phyloP scores from a whole-genome alignment of 2,113 vertebrate genomes.

The Corynorhinus townsendii region DNA sequence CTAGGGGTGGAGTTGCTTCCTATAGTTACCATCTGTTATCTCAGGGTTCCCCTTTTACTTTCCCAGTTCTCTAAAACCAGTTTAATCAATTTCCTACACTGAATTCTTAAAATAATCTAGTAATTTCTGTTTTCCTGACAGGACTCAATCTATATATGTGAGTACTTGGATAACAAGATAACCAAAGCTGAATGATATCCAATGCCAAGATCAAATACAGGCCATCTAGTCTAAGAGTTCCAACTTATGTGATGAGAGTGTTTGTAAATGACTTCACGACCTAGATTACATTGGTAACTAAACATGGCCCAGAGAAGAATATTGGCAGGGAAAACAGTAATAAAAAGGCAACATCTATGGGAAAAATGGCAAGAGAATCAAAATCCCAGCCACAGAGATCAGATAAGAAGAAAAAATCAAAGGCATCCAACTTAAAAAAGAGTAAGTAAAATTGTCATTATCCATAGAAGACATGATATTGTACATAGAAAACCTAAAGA shows the following conservation, averaged over 20 bases:
- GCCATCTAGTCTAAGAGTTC: not conserved
- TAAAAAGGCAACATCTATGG: not conserved
- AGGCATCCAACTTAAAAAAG: too few species aligned
- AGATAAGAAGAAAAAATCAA: too few species aligned
- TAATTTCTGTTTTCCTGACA: not conserved
- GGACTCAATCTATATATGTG: not conserved
- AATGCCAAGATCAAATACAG: not conserved
- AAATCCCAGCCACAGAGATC: not conserved
- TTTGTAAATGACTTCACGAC: not conserved
- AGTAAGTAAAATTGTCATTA: too few species aligned
- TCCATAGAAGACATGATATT: too few species aligned
- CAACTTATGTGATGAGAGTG: not conserved
- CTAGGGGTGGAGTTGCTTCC: not conserved
- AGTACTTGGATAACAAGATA: not conserved
- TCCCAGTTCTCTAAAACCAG: not conserved
- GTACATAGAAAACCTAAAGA: too few species aligned
- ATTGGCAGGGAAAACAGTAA: not conserved
- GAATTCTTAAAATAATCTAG: constrained; percentile 28
- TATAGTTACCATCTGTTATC: not conserved
- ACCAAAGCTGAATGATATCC: not conserved
- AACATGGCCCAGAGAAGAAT: not conserved
- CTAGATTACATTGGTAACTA: not conserved
- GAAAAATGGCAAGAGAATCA: not conserved
- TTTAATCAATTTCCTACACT: not conserved
- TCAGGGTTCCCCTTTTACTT: not conserved